Conservation (phyloP, 2,888 invertebrate species). For the Latrodectus hesperus region DNA sequence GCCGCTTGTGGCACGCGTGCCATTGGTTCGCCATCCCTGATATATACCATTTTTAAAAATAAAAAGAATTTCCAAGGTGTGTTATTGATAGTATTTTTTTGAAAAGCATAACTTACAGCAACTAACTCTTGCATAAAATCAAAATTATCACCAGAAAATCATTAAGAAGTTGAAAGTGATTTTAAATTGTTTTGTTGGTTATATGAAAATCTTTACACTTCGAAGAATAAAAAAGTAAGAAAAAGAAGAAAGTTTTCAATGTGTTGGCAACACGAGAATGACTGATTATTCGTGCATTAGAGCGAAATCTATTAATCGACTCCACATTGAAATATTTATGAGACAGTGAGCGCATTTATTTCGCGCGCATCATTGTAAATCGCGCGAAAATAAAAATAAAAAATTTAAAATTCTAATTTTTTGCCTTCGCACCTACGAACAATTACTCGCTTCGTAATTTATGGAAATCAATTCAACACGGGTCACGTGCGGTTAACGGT, state of each 20-base stretch:
- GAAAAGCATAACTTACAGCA: not conserved
- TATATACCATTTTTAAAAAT: no score
- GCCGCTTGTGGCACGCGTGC: no score
- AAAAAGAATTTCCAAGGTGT: no score
- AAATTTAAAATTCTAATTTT: conserved; percentile 62
- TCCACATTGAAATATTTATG: conserved; percentile 60
- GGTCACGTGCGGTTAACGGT: conserved; percentile 51
- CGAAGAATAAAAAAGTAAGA: not conserved
- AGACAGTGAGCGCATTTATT: conserved; percentile 30
- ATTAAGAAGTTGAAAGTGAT: not conserved
- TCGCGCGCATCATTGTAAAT: conserved; percentile 5
- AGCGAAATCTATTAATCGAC: conserved; percentile 53
- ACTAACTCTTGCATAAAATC: not conserved
- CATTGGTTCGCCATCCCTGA: no score
- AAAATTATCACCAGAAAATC: not conserved
- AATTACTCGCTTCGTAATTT: conserved; percentile 62
- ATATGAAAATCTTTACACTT: not conserved
- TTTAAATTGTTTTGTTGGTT: not conserved
- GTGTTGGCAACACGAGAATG: conserved; percentile 25
- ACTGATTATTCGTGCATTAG: conserved; percentile 53
- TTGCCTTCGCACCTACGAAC: conserved; percentile 51
- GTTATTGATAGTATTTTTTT: no score
- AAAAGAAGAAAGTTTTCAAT: conserved; percentile 1
- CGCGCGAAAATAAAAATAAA: conserved; percentile 37
- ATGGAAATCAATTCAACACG: conserved; percentile 64